Percentiles rank a stretch among this genome's conserved stretches.
Evolutionary conservation across 1,140 invertebrate genomes (phyloP).

Genomic region (Bombus fervidus): DNA sequence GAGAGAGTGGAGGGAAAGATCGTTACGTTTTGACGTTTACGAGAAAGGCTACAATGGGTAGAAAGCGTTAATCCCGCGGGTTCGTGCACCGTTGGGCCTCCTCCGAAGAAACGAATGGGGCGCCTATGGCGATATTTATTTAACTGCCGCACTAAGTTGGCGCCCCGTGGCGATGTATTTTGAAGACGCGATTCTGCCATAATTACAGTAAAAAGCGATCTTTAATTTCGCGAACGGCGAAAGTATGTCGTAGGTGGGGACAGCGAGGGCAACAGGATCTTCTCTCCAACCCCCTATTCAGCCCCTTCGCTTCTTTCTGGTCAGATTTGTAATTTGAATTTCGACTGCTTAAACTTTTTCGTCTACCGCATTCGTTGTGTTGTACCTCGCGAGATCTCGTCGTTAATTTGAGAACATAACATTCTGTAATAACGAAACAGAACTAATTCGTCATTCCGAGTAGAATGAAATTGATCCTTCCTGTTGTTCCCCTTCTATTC

Average conservation of each 20-base stretch:
- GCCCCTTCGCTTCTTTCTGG: neutral
- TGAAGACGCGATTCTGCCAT: conserved; percentile 73
- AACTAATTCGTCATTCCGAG: neutral
- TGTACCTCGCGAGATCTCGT: neutral
- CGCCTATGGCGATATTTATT: conserved; percentile 75
- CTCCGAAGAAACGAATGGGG: conserved; percentile 65
- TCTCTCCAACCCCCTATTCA: no score
- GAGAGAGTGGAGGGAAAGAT: neutral
- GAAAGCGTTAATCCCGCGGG: conserved; percentile 59
- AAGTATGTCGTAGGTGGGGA: conserved; percentile 43
- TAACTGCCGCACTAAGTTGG: conserved; percentile 74
- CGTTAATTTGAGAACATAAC: neutral
- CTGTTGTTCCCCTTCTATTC: neutral
- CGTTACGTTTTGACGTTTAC: conserved; percentile 53
- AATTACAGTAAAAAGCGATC: conserved; percentile 74
- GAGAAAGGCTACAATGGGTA: conserved; percentile 62
- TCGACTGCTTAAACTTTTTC: neutral
- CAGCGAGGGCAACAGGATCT: conserved; percentile 25
- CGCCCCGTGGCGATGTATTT: conserved; percentile 72
- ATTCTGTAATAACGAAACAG: neutral
- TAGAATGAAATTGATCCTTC: neutral
- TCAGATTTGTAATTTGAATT: conserved; percentile 14
- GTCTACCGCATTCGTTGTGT: neutral
- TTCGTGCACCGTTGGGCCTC: conserved; percentile 57
- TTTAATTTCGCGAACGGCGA: conserved; percentile 71